Percentiles rank a stretch among this genome's conserved stretches.
Conservation (phyloP, 2,797 vertebrate species). For the Gymnoscopelus braueri region DNA sequence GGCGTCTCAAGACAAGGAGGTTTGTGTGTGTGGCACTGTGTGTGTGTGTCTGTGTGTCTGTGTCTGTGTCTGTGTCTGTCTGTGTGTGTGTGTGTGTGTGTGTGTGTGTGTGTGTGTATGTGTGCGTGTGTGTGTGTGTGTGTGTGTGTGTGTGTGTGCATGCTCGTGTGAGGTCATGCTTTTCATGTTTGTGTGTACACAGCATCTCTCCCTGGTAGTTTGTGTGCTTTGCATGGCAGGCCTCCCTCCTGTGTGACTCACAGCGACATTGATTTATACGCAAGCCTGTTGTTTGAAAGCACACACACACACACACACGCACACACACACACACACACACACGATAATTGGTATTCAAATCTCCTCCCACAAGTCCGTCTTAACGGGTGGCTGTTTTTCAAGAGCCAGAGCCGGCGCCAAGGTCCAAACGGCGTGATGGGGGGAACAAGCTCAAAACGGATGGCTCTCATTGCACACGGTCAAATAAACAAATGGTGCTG, state of each 20-base stretch:
- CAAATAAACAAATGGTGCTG: constrained; percentile 79
- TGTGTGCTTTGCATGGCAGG: constrained; percentile 62
- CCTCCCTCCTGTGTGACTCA: constrained; percentile 67
- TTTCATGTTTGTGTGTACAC: background rate
- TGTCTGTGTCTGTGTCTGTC: constrained; percentile 20
- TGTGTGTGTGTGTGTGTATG: constrained; percentile 24
- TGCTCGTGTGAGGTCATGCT: too few species aligned
- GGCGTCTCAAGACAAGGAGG: constrained; percentile 27
- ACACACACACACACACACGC: constrained; percentile 38
- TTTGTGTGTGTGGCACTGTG: constrained; percentile 1
- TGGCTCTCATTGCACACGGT: constrained; percentile 74
- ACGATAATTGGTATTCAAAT: constrained; percentile 80
- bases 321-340: constrained; percentile 42
- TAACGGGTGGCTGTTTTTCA: constrained; percentile 71
- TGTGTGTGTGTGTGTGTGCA: background rate
- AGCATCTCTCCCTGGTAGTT: constrained; percentile 60
- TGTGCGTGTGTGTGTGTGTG: background rate
- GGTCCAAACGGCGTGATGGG: constrained; percentile 73
- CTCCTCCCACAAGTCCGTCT: constrained; percentile 71
- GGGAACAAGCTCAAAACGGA: constrained; percentile 72
- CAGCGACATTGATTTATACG: constrained; percentile 73
- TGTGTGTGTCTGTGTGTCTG: constrained; percentile 13
- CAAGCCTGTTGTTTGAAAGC: constrained; percentile 27
- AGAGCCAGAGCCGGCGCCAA: constrained; percentile 57
- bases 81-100: constrained; percentile 27